A percentile compares a stretch with the other conserved stretches of the same genome.
phyloP scores from a whole-genome alignment of 1,140 invertebrate genomes.

The Dolichoris vasculosae region DNA sequence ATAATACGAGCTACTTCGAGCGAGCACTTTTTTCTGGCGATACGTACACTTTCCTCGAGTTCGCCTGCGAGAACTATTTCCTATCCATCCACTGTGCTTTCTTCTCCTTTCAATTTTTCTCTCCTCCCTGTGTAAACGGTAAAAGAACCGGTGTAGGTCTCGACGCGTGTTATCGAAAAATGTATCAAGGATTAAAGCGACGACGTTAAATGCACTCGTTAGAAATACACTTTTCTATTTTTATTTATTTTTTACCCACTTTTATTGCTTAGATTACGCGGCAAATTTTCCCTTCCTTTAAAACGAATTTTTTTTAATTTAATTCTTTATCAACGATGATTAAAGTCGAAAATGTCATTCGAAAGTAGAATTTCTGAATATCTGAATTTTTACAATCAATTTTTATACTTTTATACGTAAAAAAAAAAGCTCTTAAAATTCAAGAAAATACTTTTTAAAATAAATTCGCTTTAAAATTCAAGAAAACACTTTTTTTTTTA shows the following conservation, averaged over 20 bases:
- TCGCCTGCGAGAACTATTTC: conserved; percentile 2
- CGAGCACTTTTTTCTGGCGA: not conserved
- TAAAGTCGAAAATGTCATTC: not conserved
- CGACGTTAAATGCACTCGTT: conserved; percentile 17
- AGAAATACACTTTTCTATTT: not conserved
- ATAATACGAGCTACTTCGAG: conserved; percentile 12
- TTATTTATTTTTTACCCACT: not conserved
- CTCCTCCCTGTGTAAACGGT: conserved; percentile 11
- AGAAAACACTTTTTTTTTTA: no score
- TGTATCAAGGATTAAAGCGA: conserved; percentile 1
- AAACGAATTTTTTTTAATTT: not conserved
- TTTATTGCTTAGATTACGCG: not conserved
- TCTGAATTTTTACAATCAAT: no score
- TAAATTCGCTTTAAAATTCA: no score
- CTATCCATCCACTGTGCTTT: conserved; percentile 16
- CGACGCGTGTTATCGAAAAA: not conserved
- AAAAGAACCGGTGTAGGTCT: not conserved
- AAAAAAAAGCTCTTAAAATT: no score
- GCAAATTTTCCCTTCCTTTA: not conserved
- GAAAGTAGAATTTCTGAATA: not conserved
- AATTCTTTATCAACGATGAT: not conserved
- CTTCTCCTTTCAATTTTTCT: conserved; percentile 22
- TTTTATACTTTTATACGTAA: no score
- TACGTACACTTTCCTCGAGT: not conserved
- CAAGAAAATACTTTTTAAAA: no score